These are phyloP conservation scores for Drosophila atroscutellata DNA, from an alignment of 2,888 invertebrate genomes.

Conservation along the genomic window DNA sequence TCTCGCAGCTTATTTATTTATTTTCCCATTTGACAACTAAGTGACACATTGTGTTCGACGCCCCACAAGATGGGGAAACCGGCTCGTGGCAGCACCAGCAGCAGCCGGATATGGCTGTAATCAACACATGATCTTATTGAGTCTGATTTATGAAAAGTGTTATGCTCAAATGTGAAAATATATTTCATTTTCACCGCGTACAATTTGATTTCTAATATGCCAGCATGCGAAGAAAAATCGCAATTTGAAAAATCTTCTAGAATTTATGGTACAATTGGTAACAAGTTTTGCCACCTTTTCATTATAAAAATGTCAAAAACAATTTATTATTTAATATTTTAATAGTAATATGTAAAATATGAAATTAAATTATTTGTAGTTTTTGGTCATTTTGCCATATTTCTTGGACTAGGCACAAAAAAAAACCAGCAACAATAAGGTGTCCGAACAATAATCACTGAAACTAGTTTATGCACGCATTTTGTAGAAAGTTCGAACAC, in stretches of 20 bases:
- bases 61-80: conserved; percentile 5
- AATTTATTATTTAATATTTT: background rate
- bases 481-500: background rate
- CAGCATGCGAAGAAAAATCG: background rate
- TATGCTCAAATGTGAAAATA: background rate
- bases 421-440: background rate
- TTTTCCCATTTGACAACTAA: conserved; percentile 69
- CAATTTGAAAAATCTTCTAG: background rate
- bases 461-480: background rate
- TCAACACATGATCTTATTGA: background rate
- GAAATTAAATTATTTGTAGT: background rate
- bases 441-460: background rate
- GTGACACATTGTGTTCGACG: conserved; percentile 63
- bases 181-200: background rate
- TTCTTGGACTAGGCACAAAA: background rate
- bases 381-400: background rate
- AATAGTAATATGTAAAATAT: background rate
- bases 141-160: background rate
- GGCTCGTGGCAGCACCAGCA: background rate
- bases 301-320: background rate
- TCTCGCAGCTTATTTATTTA: conserved; percentile 69
- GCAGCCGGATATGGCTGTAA: background rate
- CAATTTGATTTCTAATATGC: background rate
- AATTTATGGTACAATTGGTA: background rate
- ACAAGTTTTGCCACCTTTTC: background rate